Base-by-base conservation (phyloP, 92 coral and sea anemone genomes). In the Diadumene lineata region DNA sequence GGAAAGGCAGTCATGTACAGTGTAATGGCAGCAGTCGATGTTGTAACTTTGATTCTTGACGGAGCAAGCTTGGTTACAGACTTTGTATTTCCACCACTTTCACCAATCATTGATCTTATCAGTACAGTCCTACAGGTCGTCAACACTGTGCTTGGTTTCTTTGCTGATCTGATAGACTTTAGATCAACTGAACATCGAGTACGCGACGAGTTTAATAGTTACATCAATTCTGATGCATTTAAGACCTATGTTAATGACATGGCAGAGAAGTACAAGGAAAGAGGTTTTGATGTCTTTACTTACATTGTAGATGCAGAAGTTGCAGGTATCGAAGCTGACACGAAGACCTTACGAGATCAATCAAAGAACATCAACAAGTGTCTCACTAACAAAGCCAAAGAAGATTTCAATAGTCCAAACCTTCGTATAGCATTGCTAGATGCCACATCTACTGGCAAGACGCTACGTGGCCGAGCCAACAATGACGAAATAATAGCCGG, bases 11-110 rank as follows among this genome's bases (percentile, higher is more conserved):
- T n/a, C n/a, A n/a, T n/a, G n/a, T n/a, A n/a, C 56, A 50, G 77
- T 31, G 69, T 72, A 21, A 72, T 72, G 77, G 77, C 77, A 9
- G 77, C 68, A 25, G 30, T 72, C 32, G 77, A 72, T 72, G 77
- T 34, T 15, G 50, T 72, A 0, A 56, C 77, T 0, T 34, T 19
- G 27, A 56, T 72, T 72, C 69, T 72, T 44, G 77, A 72, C 69
- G 77, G 68, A 46, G 50, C 44, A n/a, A n/a, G n/a, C n/a, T n/a
- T n/a, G n/a, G n/a, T n/a, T n/a, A n/a, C n/a, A n/a, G n/a, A n/a
- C n/a, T 56, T 72, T 56, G 29, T 72, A 7, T 72, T 72, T 11
- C 77, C 77, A 27, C 77, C 77, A 11, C 44, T 72, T 31, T 56
- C 68, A 19, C 43, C 69, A 26, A 56, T 72, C 30, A 30, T 72